Evolutionary conservation across 2,113 vertebrate genomes (phyloP).

Genomic region (Heterotilapia buettikoferi): DNA sequence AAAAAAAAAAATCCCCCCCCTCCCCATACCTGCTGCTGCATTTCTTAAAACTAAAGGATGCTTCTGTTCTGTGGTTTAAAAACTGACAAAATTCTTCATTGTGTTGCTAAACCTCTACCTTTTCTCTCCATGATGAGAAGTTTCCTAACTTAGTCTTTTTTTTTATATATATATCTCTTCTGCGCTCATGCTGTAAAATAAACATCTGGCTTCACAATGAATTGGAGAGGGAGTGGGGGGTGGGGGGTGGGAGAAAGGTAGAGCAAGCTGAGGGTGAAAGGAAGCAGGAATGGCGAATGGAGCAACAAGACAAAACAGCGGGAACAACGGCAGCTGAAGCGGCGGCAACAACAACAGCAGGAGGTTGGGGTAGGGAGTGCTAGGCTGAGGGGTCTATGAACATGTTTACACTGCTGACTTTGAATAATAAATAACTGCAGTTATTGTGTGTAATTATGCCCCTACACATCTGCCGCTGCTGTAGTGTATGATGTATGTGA

Average conservation of each 20-base stretch:
- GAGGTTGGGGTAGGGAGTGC: not conserved
- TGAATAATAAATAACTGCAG: constrained; percentile 32
- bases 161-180: not conserved
- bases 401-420: constrained; percentile 22
- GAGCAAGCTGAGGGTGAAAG: not conserved
- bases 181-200: not conserved
- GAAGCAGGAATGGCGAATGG: not conserved
- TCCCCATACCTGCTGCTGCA: not conserved
- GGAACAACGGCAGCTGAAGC: not conserved
- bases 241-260: not conserved
- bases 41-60: not conserved
- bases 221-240: not conserved
- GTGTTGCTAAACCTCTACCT: not conserved
- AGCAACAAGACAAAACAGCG: not conserved
- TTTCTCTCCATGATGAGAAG: not conserved
- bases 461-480: not conserved
- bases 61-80: not conserved
- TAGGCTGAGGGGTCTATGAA: not conserved
- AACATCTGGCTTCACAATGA: not conserved
- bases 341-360: constrained; percentile 13
- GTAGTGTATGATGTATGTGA: not conserved
- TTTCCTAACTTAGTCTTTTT: not conserved
- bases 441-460: not conserved
- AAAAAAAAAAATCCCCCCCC: not conserved
- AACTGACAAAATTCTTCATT: not conserved